Base-by-base conservation (phyloP, 1,140 invertebrate species). In the Antheraea pernyi region DNA sequence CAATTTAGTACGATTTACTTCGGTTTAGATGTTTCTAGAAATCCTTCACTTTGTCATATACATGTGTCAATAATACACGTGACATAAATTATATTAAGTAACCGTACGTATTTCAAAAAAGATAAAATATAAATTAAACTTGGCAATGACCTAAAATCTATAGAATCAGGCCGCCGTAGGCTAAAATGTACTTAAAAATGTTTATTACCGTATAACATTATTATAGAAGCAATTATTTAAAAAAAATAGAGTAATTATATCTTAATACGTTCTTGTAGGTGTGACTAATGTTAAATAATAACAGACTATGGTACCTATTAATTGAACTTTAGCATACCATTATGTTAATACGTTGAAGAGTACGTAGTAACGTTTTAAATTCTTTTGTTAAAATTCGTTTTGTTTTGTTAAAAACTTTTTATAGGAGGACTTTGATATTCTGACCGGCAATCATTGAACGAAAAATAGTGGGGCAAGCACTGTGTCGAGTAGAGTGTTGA, bases 241-340 rank as follows among this genome's bases (percentile, higher is more conserved):
- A 53, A 53, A 53, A 53, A 53, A 63, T 37, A 37, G 30, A 63
- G 61, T 37, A 63, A 63, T 63, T 63, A 63, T 63, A 63, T 36
- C 7, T 36, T 63, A 37, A 37, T 63, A 37, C 61, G 59, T 61
- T 16, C 11, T 46, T 42, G 71, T 72, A 72, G 71, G 71, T 72
- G 67, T 65, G 16, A 2, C 5, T 72, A 72, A 72, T 72, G 67
- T 39, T 58, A 58, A 58, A 53, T 72, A 72, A 72, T 72, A 62
- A 72, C 66, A 72, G 42, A 19, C 30, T 53, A 4, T 53, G 16
- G 46, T 42, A 64, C 11, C 30, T 6, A 36, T 63, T 37, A 53
- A 53, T 53, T 53, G 46, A 2, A 53, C 46, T 53, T 53, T 13
- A 13, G 16, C 16, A 16, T 53, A n/a, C 13, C 13, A 53, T 53